A percentile compares a stretch with the other conserved stretches of the same genome.
These are phyloP conservation scores for Mellivora capensis DNA, from an alignment of 2,113 vertebrate species.

Conservation along the genomic window DNA sequence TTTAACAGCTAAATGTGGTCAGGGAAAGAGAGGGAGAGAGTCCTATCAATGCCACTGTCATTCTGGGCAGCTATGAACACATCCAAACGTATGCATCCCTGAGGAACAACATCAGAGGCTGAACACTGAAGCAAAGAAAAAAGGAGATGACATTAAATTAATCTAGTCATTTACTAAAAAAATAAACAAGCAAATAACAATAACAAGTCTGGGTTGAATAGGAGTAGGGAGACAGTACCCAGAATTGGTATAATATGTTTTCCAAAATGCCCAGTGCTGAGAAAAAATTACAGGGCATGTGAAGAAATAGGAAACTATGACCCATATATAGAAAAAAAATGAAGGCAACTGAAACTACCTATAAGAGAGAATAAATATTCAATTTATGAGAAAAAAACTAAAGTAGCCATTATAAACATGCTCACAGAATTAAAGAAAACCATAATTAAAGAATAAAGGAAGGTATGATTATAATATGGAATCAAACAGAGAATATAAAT, in stretches of 20 bases:
- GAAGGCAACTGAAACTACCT: neutral
- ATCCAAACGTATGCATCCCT: neutral
- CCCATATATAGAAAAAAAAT: neutral
- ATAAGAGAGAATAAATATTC: neutral
- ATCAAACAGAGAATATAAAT: neutral
- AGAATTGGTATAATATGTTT: neutral
- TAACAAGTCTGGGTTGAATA: neutral
- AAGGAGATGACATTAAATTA: neutral
- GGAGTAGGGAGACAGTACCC: neutral
- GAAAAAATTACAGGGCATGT: neutral
- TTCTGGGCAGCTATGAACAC: neutral
- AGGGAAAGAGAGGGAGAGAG: neutral
- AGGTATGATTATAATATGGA: neutral
- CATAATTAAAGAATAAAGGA: neutral
- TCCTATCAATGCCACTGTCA: neutral
- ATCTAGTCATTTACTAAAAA: neutral
- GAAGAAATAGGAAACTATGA: neutral
- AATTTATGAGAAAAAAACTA: neutral
- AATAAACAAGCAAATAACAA: neutral
- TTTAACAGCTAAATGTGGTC: neutral
- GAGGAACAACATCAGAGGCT: neutral
- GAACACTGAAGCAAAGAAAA: neutral
- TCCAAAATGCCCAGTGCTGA: neutral
- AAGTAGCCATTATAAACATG: neutral
- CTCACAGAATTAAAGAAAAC: neutral